Percentiles rank a stretch among this genome's conserved stretches.
Evolutionary conservation across 2,888 invertebrate species (phyloP).

Genomic region (Tenthredo distinguenda): DNA sequence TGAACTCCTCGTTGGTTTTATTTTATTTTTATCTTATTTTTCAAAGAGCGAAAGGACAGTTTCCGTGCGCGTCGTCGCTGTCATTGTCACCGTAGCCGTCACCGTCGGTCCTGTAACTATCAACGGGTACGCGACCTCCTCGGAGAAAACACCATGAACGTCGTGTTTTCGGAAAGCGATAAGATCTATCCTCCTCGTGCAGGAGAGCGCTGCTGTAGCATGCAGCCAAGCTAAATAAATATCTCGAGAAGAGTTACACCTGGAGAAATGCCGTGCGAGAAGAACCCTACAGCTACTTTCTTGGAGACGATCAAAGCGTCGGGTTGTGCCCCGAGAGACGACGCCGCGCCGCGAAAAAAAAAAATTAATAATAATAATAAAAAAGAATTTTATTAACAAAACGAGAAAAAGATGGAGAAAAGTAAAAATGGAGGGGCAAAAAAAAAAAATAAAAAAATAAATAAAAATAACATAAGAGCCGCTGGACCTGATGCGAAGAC

Average conservation of each 20-base stretch:
- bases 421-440: not conserved
- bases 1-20: not conserved
- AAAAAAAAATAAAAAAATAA: not conserved
- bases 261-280: conserved; percentile 1
- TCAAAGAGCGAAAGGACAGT: not conserved
- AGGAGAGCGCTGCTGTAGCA: not conserved
- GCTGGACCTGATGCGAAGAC: conserved; percentile 12
- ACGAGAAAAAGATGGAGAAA: not conserved
- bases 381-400: not conserved
- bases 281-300: not conserved
- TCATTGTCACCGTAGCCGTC: not conserved
- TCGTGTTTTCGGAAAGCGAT: conserved; percentile 41
- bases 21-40: not conserved
- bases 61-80: not conserved
- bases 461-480: not conserved
- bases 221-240: conserved; percentile 10
- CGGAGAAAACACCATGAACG: conserved; percentile 18
- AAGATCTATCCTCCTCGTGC: conserved; percentile 22
- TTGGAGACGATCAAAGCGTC: conserved; percentile 11
- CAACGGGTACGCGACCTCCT: conserved; percentile 41
- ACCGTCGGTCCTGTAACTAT: conserved; percentile 11
- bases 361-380: not conserved
- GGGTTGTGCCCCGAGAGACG: not conserved
- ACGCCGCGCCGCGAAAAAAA: not conserved
- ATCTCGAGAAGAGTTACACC: conserved; percentile 36